Evolutionary conservation across 2,113 vertebrate genomes (phyloP), one percentile per base, ranked within the genome.

Genomic region (Peromyscus leucopus): DNA sequence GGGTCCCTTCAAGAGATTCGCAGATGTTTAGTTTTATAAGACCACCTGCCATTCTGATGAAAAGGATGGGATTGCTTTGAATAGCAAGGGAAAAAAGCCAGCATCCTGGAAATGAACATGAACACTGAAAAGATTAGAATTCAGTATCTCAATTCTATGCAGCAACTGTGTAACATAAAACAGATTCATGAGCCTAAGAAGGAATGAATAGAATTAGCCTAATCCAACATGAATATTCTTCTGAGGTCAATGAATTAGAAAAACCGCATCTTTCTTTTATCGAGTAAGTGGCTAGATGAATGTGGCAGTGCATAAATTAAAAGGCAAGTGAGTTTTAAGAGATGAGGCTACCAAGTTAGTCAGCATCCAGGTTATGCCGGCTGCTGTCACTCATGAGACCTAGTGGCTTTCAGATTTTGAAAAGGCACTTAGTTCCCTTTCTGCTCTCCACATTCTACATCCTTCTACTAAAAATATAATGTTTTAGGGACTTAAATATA

Each of bases 21-120:
- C 97, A 97, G 98, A 96, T 98, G 97, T 61, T 95, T 46, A 75
- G 57, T 92, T 97, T 96, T 95, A 94, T 86, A 97, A 93, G 93
- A 86, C 97, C 93, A 96, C 96, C 97, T 97, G 97, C 82, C 89
- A 92, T 84, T 61, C 69, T 93, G 87, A 94, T 96, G 93, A 96
- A 98, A 97, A 89, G 91, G 94, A 95, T 61, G 57, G 86, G 74
- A 75, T 96, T 39, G 0, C 95, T 97, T 93, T 97, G 91, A 97
- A 93, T 95, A 91, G 95, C 93, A 90, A 96, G 96, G 96, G 89
- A 63, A 93, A 95, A 91, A 94, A 97, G 96, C 91, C 96, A 97
- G 57, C 57, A 57, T 96, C 94, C 94, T 96, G 89, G 89, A 97
- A 97, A 96, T 48, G 48, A 96, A 82, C 78, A 96, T 82, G 92